Evolutionary conservation across 2,888 invertebrate genomes (phyloP).

Genomic region (Melieria picta): DNA sequence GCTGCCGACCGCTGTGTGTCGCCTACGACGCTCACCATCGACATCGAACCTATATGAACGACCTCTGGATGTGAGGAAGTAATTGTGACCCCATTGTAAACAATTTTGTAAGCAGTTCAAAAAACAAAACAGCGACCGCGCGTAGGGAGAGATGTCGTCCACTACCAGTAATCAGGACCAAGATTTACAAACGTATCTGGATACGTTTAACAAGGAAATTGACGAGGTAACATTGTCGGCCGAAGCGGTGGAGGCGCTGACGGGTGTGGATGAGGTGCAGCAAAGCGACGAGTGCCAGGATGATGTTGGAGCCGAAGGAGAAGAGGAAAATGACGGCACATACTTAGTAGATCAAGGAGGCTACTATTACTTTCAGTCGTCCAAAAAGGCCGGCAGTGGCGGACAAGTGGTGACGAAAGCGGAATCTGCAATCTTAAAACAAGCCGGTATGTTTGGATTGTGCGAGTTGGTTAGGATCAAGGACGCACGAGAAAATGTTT

Average conservation of each 20-base stretch:
- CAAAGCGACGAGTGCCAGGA: conserved; percentile 47
- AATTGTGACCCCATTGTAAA: no score
- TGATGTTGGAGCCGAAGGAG: conserved; percentile 68
- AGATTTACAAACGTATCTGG: conserved; percentile 80
- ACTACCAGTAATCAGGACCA: conserved; percentile 44
- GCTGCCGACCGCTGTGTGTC: conserved; percentile 51
- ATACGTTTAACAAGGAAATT: conserved; percentile 84
- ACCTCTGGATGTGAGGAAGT: no score
- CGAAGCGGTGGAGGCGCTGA: conserved; percentile 19
- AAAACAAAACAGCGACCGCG: neutral
- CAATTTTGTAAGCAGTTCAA: neutral
- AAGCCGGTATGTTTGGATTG: no score
- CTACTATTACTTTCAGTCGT: conserved; percentile 80
- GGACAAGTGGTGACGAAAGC: conserved; percentile 60
- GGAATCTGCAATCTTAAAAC: conserved; percentile 27
- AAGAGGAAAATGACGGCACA: conserved; percentile 10
- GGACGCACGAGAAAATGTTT: no score
- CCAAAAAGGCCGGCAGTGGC: neutral
- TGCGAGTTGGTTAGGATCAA: no score
- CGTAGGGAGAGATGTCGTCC: neutral
- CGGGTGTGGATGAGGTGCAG: conserved; percentile 31
- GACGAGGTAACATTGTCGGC: conserved; percentile 62
- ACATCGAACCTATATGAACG: no score
- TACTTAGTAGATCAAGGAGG: conserved; percentile 76
- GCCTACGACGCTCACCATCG: conserved; percentile 37